Evolutionary conservation across 1,140 invertebrate species (phyloP), one percentile per base, ranked within the genome.

Genomic region (Dolichoris vasculosae): DNA sequence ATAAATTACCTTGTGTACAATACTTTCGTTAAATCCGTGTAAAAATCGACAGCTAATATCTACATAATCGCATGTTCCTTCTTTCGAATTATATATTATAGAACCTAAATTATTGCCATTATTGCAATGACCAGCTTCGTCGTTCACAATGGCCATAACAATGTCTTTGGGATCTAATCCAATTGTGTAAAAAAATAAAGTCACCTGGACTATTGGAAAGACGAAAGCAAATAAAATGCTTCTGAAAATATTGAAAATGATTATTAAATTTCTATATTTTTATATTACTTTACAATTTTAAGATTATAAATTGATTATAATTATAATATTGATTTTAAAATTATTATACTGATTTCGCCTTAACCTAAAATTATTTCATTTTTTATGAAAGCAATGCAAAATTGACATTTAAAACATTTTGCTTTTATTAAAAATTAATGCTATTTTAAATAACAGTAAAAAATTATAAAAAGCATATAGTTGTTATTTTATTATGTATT

Each of bases 161-260:
- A 98, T 93, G 63, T 95, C 94, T 82, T 94, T 95, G 0, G 97
- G 97, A 87, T 97, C 96, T 40, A 95, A 94, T 11, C 97, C 97
- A 77, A 98, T 95, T 23, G 97, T 95, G 48, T 96, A 87, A 92
- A 97, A 97, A 91, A 98, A 98, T 0, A 96, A 92, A 9, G 95
- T 92, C n/a, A 97, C 94, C 94, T 98, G 95, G 15, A 98, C 90
- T 6, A 97, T 93, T 2, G 98, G 98, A 87, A 98, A 95, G 43
- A 97, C 87, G 40, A 98, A 93, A 80, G 97, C 95, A 90, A 98
- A 98, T 82, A 96, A 89, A 17, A 97, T 92, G 11, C 96, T 95
- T 4, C 97, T 97, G 91, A 76, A 94, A 94, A 67, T 40, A 9
- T 38, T n/a, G 13, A 38, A 26, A 32, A 69, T 69, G 38, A 17